phyloP scores from a whole-genome alignment of 2,888 invertebrate genomes.

The Eupithecia centaureata region DNA sequence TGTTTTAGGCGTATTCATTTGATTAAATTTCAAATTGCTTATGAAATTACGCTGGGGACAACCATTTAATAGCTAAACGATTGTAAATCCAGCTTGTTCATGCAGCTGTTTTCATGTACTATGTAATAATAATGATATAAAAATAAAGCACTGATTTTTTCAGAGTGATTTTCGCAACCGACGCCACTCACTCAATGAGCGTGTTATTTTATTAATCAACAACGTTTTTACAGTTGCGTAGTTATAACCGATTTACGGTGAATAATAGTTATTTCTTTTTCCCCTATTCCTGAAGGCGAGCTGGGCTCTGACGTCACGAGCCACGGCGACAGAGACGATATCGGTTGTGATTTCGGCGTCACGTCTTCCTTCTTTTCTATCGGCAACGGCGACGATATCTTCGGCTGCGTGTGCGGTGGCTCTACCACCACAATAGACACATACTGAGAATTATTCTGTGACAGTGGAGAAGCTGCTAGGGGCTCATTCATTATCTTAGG shows the following conservation, averaged over 20 bases:
- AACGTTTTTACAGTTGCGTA: conserved; percentile 86
- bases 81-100: background rate
- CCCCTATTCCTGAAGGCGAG: conserved; percentile 85
- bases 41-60: no score
- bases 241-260: conserved; percentile 94
- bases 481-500: conserved; percentile 83
- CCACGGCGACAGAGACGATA: conserved; percentile 92
- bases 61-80: background rate
- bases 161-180: background rate
- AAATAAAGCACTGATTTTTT: background rate
- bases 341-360: conserved; percentile 83
- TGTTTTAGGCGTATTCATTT: background rate
- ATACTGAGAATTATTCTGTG: conserved; percentile 72
- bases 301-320: conserved; percentile 90
- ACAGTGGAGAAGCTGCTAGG: conserved; percentile 63
- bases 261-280: conserved; percentile 87
- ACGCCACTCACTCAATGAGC: background rate
- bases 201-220: background rate
- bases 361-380: conserved; percentile 79
- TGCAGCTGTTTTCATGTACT: background rate
- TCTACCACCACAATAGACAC: conserved; percentile 81
- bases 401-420: conserved; percentile 69
- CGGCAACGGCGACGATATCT: conserved; percentile 75
- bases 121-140: background rate
- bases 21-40: background rate